Evolutionary conservation across 2,888 invertebrate species (phyloP), one percentile per base, ranked within the genome.

Genomic region (Nomada ferruginata): DNA sequence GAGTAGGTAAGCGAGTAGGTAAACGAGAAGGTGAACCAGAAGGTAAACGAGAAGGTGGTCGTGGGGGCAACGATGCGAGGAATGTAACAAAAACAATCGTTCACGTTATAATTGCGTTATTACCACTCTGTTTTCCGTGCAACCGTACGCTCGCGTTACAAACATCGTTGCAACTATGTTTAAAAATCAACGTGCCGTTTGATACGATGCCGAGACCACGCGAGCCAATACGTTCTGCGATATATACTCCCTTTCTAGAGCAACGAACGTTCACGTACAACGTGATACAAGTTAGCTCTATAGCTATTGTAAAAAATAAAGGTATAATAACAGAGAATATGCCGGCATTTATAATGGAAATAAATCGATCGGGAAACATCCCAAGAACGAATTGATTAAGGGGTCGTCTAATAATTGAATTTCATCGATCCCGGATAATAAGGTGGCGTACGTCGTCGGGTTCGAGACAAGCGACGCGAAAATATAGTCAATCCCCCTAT

Each of bases 391-490:
- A 20, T 59, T 59, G 60, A 71, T 71, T 47, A 47, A 52, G 18
- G 23, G 29, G 47, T 47, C 64, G 23, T 9, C 59, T 61, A 82
- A 84, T 88, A 87, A 87, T 87, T 82, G 79, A 87, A 80, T 71
- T 66, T 64, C 57, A 86, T 88, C 77, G 87, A 87, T 80, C 76
- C 13, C 9, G 7, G 70, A 57, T 76, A 80, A 84, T 81, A 78
- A 80, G 59, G 26, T 47, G 15, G 11, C 47, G 47, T 29, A 26
- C 4, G 42, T 57, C 57, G 23, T 2, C n/a, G 15, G 13, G 0
- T 36, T 50, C 20, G 11, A n/a, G 23, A 23, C 29, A 44, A 11
- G 63, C 42, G 9, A 15, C 29, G 36, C 4, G 44, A 23, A 66
- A 70, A 68, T 59, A 53, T 26, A 69, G n/a, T 15, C 36, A 15